These are phyloP conservation scores for Nannoperca obscura DNA, from an alignment of 2,797 vertebrate species.

Conservation along the genomic window DNA sequence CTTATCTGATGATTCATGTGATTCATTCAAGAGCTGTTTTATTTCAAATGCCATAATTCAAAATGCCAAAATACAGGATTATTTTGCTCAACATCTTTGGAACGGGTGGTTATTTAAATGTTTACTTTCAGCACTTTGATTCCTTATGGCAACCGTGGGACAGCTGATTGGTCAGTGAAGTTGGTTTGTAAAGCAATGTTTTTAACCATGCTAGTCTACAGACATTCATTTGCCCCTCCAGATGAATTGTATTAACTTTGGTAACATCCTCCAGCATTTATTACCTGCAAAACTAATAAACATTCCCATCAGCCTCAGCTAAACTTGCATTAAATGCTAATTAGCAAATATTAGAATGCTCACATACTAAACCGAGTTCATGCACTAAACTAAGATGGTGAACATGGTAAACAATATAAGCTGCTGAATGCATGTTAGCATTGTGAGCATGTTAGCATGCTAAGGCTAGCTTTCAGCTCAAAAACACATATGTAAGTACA, in stretches of 20 bases:
- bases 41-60: conserved; percentile 51
- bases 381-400: not conserved
- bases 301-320: not conserved
- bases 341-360: not conserved
- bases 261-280: not conserved
- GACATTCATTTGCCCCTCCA: not conserved
- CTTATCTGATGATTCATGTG: conserved; percentile 34
- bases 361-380: no score
- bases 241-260: not conserved
- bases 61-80: conserved; percentile 65
- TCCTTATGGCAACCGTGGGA: conserved; percentile 5
- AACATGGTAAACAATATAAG: not conserved
- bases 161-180: not conserved
- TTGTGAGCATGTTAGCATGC: not conserved
- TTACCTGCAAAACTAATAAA: not conserved
- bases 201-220: not conserved
- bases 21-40: conserved; percentile 29
- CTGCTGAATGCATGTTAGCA: not conserved
- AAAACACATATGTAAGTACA: not conserved
- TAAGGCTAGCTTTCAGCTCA: not conserved
- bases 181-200: not conserved
- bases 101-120: conserved; percentile 44
- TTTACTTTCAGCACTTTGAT: conserved; percentile 12
- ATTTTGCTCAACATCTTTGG: conserved; percentile 54
- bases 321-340: not conserved